Conservation (phyloP, 2,888 invertebrate genomes). For the Cheilosia scutellata region DNA sequence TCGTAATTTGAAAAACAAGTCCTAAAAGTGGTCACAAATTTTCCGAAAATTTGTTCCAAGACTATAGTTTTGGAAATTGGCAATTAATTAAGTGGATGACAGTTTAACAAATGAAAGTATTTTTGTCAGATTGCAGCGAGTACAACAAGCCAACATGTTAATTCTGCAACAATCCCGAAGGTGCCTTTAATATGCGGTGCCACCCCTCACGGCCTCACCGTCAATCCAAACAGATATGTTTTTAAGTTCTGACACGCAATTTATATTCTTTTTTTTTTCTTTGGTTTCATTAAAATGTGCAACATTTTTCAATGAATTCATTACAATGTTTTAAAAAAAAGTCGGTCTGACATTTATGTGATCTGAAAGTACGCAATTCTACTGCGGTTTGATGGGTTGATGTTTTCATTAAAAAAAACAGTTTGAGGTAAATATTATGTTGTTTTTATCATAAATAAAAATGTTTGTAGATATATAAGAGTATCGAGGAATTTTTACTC, state of each 20-base stretch:
- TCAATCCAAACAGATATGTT: neutral
- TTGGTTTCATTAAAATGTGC: neutral
- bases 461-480: neutral
- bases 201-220: too few species aligned
- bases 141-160: too few species aligned
- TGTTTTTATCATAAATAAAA: neutral
- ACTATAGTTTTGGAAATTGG: too few species aligned
- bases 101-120: too few species aligned
- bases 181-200: too few species aligned
- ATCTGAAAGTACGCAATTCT: neutral
- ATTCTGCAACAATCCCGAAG: too few species aligned
- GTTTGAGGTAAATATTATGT: slow-evolving; percentile 13
- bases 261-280: neutral
- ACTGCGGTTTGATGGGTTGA: neutral
- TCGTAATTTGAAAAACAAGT: too few species aligned
- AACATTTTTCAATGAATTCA: slow-evolving; percentile 9
- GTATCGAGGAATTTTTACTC: neutral
- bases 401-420: slow-evolving; percentile 5
- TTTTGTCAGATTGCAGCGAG: too few species aligned
- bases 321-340: neutral
- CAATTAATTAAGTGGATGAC: too few species aligned
- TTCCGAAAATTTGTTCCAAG: too few species aligned
- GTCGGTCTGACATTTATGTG: neutral
- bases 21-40: too few species aligned
- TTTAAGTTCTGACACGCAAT: neutral